phyloP scores from a whole-genome alignment of 2,113 vertebrate genomes.

The Oriolus oriolus region DNA sequence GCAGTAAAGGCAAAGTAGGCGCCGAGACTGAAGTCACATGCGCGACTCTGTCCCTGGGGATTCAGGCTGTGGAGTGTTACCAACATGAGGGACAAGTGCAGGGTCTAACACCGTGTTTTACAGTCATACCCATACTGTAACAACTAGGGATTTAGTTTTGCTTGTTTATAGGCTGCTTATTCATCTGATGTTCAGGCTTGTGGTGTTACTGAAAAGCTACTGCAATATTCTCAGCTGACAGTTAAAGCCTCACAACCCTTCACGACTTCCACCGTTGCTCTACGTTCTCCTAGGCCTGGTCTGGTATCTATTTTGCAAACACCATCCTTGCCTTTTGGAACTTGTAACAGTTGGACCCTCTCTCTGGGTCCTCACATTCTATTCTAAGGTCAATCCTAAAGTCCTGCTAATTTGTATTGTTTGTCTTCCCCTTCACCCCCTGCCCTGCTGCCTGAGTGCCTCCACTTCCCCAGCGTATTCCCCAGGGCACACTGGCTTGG shows the following conservation, averaged over 20 bases:
- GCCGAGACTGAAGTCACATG: rapidly evolving
- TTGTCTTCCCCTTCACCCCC: neutral
- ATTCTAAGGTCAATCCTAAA: neutral
- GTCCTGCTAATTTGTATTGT: neutral
- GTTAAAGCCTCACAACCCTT: neutral
- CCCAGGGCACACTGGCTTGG: neutral
- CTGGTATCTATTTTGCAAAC: neutral
- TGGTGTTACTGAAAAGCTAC: neutral
- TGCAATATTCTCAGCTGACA: neutral
- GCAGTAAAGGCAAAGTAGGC: neutral
- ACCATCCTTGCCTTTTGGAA: neutral
- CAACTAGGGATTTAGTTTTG: neutral
- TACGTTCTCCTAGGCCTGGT: neutral
- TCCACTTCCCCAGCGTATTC: neutral
- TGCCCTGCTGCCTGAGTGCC: neutral
- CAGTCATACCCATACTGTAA: neutral
- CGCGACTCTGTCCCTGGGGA: rapidly evolving
- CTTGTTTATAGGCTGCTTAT: neutral
- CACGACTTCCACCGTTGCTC: neutral
- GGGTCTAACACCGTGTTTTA: neutral
- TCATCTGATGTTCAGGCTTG: neutral
- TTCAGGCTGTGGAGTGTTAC: neutral
- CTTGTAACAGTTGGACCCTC: neutral
- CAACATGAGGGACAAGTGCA: rapidly evolving
- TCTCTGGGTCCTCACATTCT: neutral